phyloP scores from a whole-genome alignment of 2,888 invertebrate species.

The Pseudococcus jackbeardsleyi region DNA sequence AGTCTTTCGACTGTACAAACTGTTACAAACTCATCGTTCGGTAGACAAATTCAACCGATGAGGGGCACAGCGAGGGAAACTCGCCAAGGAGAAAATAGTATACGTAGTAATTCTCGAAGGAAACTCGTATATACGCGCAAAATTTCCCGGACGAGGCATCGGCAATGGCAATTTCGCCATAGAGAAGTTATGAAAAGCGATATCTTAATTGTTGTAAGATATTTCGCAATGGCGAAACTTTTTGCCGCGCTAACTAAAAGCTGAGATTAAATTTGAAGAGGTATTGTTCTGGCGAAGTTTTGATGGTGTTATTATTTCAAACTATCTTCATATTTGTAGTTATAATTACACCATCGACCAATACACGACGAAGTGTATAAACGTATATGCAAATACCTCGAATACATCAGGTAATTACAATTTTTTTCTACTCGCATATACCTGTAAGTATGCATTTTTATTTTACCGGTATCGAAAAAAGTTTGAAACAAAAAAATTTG shows the following conservation, averaged over 20 bases:
- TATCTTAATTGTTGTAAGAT: slow-evolving; percentile 48
- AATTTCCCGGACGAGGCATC: slow-evolving; percentile 12
- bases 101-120: background rate
- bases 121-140: background rate
- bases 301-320: slow-evolving; percentile 23
- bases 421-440: background rate
- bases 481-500: too few relatives aligned
- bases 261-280: slow-evolving; percentile 37
- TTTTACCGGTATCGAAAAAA: too few relatives aligned
- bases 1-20: too few relatives aligned
- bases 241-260: slow-evolving; percentile 18
- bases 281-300: slow-evolving; percentile 38
- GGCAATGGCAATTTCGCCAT: slow-evolving; percentile 5
- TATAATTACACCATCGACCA: slow-evolving; percentile 14
- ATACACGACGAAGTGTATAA: background rate
- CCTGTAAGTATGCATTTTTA: too few relatives aligned
- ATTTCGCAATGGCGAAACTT: slow-evolving; percentile 43
- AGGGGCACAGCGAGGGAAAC: background rate
- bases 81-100: background rate
- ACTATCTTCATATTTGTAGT: slow-evolving; percentile 26
- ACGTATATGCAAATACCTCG: background rate
- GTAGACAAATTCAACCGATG: too few relatives aligned
- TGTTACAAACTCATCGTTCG: too few relatives aligned
- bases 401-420: too few relatives aligned
- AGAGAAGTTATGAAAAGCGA: slow-evolving; percentile 36